Conservation (phyloP, 2,113 vertebrate genomes). For the Abramis brama region DNA sequence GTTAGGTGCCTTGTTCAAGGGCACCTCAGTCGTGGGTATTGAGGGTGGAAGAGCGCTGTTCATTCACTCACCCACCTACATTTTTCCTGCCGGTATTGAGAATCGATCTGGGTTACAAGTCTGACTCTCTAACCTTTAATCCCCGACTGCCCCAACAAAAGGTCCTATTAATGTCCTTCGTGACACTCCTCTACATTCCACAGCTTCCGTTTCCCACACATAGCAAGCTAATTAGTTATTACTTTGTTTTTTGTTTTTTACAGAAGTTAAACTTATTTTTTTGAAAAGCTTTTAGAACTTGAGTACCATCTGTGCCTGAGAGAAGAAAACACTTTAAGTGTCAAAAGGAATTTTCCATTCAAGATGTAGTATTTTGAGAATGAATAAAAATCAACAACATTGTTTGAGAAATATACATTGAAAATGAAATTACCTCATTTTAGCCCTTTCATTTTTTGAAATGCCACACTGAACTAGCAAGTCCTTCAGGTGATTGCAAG, state of each 20-base stretch:
- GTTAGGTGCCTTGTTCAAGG: too few relatives aligned
- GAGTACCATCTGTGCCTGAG: not conserved
- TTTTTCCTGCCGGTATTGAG: too few relatives aligned
- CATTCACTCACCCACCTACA: too few relatives aligned
- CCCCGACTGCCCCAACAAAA: too few relatives aligned
- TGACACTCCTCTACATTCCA: not conserved
- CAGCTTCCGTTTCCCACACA: not conserved
- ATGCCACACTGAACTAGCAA: slow-evolving; percentile 4
- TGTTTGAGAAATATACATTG: slow-evolving; percentile 13
- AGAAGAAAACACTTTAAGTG: not conserved
- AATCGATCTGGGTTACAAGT: too few relatives aligned
- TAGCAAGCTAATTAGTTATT: not conserved
- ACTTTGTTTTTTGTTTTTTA: not conserved
- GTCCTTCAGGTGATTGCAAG: slow-evolving; percentile 14
- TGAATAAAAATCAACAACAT: slow-evolving; percentile 25
- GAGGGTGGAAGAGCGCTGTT: too few relatives aligned
- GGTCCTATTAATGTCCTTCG: not conserved
- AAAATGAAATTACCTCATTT: not conserved
- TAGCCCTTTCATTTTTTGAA: not conserved
- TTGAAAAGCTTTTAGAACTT: not conserved
- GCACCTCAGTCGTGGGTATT: too few relatives aligned
- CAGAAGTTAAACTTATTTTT: not conserved
- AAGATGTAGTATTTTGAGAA: not conserved
- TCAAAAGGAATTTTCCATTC: slow-evolving; percentile 5
- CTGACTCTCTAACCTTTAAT: too few relatives aligned